Evolutionary conservation across 2,113 vertebrate species (phyloP), one percentile per base, ranked within the genome.

Genomic region (Eurystomus gularis): DNA sequence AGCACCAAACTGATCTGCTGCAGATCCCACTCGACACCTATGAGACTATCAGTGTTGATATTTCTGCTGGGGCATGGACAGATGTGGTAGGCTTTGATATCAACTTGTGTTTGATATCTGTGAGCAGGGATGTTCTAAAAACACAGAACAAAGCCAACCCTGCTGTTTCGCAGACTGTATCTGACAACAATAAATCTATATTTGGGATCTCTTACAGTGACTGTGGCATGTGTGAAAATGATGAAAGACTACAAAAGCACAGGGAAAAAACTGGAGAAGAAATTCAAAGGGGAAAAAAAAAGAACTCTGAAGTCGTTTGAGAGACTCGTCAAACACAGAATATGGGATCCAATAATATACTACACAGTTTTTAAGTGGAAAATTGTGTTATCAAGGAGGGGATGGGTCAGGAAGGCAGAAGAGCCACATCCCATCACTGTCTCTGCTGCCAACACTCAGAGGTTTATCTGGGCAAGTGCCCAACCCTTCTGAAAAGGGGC

Each of bases 1-100:
- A 51, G 6, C 16, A 10, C 33, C 18, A 35, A 57, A 44, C 18
- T 0, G 3, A 64, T 24, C 13, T 1, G 0, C 57, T 12, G 26
- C 0, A 1, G 49, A 49, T 80, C 49, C 54, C 2, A 10, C 66
- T 62, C 61, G 29, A 40, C 44, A 48, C 24, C 39, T 21, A 19
- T 6, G 42, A 58, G 48, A 55, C 18, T 7, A 57, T 6, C 69
- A 17, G 26, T 15, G 40, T 33, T 70, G 17, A 1, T 60, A 35
- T 33, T 79, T 40, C 48, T 93, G 42, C n/a, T 2, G 0, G 46
- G 52, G 57, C 57, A 44, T 5, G 15, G 49, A 49, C 21, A 64
- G 66, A 75, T 0, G 1, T n/a, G 61, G 31, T 39, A 35, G 40
- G 44, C 83, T 80, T 84, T 87, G 79, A 42, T 76, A 80, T 7